These are phyloP conservation scores for Coenobita brevimanus DNA, from an alignment of 1,140 invertebrate species.

Conservation along the genomic window DNA sequence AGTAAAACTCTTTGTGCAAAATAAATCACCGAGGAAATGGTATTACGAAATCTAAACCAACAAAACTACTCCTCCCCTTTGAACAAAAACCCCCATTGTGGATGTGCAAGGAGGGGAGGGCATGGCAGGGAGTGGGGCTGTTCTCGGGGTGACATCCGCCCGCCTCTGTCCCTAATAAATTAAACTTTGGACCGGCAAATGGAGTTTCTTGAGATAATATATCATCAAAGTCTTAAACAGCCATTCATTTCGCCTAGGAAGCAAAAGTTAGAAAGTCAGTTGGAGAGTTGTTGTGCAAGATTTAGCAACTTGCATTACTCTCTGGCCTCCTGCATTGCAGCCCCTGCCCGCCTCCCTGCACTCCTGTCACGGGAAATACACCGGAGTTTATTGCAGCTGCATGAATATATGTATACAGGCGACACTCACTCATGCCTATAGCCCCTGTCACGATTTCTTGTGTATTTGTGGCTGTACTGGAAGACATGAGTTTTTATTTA, in stretches of 20 bases:
- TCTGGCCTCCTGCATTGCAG: neutral
- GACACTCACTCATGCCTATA: too few species aligned
- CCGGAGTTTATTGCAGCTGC: neutral
- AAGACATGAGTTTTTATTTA: too few species aligned
- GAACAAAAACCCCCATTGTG: neutral
- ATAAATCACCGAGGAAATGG: too few species aligned
- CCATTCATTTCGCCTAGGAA: constrained; percentile 66
- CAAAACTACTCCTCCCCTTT: neutral
- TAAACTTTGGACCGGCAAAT: constrained; percentile 66
- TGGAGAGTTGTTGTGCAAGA: constrained; percentile 63
- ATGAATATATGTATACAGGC: too few species aligned
- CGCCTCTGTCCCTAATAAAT: constrained; percentile 60
- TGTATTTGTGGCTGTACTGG: too few species aligned
- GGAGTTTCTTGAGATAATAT: constrained; percentile 67
- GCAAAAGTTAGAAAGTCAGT: constrained; percentile 64
- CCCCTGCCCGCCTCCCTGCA: neutral
- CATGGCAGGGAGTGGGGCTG: too few species aligned
- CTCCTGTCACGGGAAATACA: neutral
- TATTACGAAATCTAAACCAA: too few species aligned
- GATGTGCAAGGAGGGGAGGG: too few species aligned
- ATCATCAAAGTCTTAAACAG: constrained; percentile 67
- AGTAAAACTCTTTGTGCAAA: too few species aligned
- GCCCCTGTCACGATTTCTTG: too few species aligned
- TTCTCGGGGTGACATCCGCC: constrained; percentile 33
- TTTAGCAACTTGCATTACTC: constrained; percentile 61